These are phyloP conservation scores for Ferdinandea cuprea DNA, from an alignment of 2,888 invertebrate genomes.

Conservation along the genomic window DNA sequence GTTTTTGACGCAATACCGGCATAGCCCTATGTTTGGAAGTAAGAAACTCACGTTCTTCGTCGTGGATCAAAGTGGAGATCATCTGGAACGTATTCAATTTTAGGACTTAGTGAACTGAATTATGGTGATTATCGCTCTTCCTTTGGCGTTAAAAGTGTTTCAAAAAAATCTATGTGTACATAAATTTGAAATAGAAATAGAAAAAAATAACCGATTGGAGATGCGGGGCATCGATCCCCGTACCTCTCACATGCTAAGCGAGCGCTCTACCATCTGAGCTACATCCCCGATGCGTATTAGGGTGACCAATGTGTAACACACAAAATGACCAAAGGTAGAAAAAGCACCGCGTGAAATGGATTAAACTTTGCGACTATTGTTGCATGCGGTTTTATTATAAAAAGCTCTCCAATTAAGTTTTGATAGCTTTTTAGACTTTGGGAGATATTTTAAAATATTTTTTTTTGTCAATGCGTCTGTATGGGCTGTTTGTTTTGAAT, in stretches of 20 bases:
- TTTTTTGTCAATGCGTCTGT: no score
- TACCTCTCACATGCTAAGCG: constrained; percentile 83
- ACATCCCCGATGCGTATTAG: constrained; percentile 79
- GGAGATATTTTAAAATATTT: no score
- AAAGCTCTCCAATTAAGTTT: no score
- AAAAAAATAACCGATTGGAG: constrained; percentile 77
- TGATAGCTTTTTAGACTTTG: no score
- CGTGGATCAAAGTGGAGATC: constrained; percentile 61
- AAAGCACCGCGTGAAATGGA: background rate
- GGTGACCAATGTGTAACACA: background rate
- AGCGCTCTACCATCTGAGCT: constrained; percentile 82
- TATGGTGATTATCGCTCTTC: constrained; percentile 59
- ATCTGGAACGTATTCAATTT: constrained; percentile 62
- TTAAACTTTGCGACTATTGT: background rate
- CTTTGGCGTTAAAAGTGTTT: constrained; percentile 6
- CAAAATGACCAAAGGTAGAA: background rate
- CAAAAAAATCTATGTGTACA: background rate
- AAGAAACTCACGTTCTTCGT: constrained; percentile 30
- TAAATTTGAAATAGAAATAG: background rate
- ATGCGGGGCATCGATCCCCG: constrained; percentile 83
- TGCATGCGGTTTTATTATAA: no score
- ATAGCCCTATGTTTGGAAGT: constrained; percentile 44
- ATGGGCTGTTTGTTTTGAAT: no score
- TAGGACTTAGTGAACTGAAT: constrained; percentile 51
- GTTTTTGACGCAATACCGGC: constrained; percentile 27